Evolutionary conservation across 53 echinoderm and acorn worm species (phyloP).

Genomic region (Luidia sarsii): DNA sequence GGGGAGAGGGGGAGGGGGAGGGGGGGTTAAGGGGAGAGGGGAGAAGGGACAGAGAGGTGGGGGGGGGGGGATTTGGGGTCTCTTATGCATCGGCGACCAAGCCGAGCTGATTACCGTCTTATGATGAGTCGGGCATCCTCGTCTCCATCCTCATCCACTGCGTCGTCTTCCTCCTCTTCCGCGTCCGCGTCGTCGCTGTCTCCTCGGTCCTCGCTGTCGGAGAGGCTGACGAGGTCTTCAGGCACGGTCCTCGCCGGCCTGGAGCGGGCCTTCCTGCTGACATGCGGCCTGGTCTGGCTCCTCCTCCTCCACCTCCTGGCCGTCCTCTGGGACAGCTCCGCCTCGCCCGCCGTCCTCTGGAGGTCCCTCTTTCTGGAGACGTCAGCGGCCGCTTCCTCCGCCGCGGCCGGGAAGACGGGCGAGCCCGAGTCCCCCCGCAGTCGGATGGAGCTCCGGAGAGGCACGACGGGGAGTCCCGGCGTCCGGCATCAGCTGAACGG

Average conservation of each 20-base stretch:
- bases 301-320: conserved; percentile 22
- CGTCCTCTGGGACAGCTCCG: conserved; percentile 27
- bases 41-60: too few relatives aligned
- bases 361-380: conserved; percentile 8
- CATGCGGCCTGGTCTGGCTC: conserved; percentile 27
- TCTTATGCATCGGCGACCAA: conserved; percentile 39
- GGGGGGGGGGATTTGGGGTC: too few relatives aligned
- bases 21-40: too few relatives aligned
- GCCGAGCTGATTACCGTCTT: conserved; percentile 39
- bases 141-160: not conserved
- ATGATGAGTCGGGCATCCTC: conserved; percentile 36
- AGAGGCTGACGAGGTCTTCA: not conserved
- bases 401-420: too few relatives aligned
- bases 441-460: not conserved
- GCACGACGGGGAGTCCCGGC: not conserved
- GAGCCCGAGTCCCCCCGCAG: not conserved
- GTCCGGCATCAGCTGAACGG: conserved; percentile 15
- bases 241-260: conserved; percentile 20
- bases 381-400: too few relatives aligned
- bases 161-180: too few relatives aligned
- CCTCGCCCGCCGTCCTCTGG: conserved; percentile 14
- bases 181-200: too few relatives aligned
- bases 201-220: not conserved
- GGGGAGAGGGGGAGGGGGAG: too few relatives aligned
- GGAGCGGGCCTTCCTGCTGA: conserved; percentile 18